Evolutionary conservation across 2,113 vertebrate species (phyloP), one percentile per base, ranked within the genome.

Genomic region (Octodon degus): DNA sequence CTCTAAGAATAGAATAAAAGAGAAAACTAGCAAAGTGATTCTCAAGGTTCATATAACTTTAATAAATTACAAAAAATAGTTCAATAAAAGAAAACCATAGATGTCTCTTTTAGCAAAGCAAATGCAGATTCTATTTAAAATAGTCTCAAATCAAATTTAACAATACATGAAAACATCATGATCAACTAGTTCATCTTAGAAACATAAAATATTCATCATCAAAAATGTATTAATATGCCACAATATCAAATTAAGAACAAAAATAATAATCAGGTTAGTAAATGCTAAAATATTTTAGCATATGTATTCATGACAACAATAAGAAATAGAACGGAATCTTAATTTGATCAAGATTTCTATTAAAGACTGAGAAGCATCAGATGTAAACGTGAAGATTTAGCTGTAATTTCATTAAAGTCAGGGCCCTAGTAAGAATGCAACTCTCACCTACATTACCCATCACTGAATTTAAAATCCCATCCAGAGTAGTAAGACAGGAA

Each of bases 171-270:
- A 90, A 91, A 87, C 34, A 88, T 79, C 62, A 79, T 40, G 11
- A 81, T 67, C 68, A 93, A 72, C 55, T 65, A 77, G 8, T 72
- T 87, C 74, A 76, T 82, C 55, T 53, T 95, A 79, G 43, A 84
- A 89, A 74, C 50, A 11, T 32, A 74, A 94, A 67, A 53, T 67
- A 7, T 74, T 43, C 40, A 53, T 34, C 6, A 40, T 81, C 72
- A 86, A 58, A 87, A 58, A 89, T 60, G 20, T 84, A 53, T 79
- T 74, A 74, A 58, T 30, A 67, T 58, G 37, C 9, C 34, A 70
- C n/a, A 83, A 62, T 25, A 90, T 83, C 58, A 77, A 9, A 47
- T 83, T 53, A 93, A 87, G 34, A 30, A 80, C 70, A 92, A 89
- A 77, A 63, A 58, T 2, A 82, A 25, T 62, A 7, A 79, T 25